Conservation (phyloP, 2,797 vertebrate genomes). For the Margarornis squamiger region DNA sequence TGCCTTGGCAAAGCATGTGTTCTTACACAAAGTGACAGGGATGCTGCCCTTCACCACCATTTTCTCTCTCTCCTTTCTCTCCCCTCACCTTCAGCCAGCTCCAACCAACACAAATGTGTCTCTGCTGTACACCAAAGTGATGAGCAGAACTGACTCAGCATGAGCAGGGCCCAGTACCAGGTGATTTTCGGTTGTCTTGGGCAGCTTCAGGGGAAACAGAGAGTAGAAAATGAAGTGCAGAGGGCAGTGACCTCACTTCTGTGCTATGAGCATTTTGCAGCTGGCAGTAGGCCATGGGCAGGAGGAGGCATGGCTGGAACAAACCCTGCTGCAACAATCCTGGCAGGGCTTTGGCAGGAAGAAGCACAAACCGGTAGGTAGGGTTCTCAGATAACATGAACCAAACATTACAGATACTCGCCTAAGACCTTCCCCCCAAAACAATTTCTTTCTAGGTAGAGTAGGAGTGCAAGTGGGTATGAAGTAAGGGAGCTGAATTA, state of each 20-base stretch:
- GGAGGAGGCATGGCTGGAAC: not conserved
- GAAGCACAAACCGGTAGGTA: not conserved
- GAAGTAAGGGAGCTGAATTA: not conserved
- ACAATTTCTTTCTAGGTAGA: not conserved
- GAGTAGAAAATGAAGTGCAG: not conserved
- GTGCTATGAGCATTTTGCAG: not conserved
- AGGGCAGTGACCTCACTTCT: slow-evolving; percentile 1
- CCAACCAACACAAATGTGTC: not conserved
- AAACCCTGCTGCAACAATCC: not conserved
- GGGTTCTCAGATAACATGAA: not conserved
- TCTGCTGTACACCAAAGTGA: not conserved
- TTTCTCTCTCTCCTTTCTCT: not conserved
- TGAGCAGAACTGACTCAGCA: not conserved
- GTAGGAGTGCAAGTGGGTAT: not conserved
- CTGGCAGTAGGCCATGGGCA: not conserved
- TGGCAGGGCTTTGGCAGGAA: not conserved
- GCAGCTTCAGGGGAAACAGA: not conserved
- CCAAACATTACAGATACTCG: not conserved
- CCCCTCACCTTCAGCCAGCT: not conserved
- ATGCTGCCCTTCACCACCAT: not conserved
- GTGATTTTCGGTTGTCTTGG: not conserved
- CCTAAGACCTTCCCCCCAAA: not conserved
- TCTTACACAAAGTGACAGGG: not conserved
- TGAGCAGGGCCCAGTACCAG: not conserved
- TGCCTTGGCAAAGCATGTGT: not conserved